A percentile compares a stretch with the other conserved stretches of the same genome.
phyloP scores from a whole-genome alignment of 1,140 invertebrate species.

The Galleria mellonella region DNA sequence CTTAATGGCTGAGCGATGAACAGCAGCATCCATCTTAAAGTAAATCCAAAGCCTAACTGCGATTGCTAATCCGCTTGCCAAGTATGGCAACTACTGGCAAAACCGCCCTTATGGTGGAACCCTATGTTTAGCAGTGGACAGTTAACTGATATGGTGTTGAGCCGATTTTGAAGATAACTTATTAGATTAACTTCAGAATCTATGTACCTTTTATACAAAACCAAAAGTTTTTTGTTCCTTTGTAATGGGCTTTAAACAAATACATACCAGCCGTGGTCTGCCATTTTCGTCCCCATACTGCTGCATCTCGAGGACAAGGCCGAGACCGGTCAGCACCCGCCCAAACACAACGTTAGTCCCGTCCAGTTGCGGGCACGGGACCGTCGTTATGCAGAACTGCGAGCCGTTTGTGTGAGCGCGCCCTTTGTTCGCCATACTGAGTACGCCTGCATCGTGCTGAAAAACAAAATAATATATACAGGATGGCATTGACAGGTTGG shows the following conservation, averaged over 20 bases:
- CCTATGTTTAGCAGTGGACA: too few relatives aligned
- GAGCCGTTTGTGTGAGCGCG: conserved; percentile 90
- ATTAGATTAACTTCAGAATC: too few relatives aligned
- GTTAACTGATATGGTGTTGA: too few relatives aligned
- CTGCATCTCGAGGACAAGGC: conserved; percentile 80
- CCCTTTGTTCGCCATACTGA: conserved; percentile 95
- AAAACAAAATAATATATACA: conserved; percentile 4
- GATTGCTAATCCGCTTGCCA: too few relatives aligned
- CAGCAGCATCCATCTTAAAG: too few relatives aligned
- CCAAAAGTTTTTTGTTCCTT: background rate
- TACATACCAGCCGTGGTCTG: conserved; percentile 73
- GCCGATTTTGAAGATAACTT: too few relatives aligned
- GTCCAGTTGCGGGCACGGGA: conserved; percentile 89
- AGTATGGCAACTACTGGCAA: too few relatives aligned
- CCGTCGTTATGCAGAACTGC: conserved; percentile 95
- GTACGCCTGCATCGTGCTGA: conserved; percentile 81
- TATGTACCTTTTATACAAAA: background rate
- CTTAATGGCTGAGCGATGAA: too few relatives aligned
- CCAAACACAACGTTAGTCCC: conserved; percentile 95
- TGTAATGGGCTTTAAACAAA: background rate
- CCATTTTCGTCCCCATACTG: conserved; percentile 73
- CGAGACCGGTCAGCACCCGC: conserved; percentile 82
- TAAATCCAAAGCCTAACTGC: too few relatives aligned
- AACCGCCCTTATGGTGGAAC: too few relatives aligned
- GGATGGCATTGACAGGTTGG: too few relatives aligned